Evolutionary conservation across 2,113 vertebrate genomes (phyloP), one percentile per base, ranked within the genome.

Genomic region (Cichladusa arquata): DNA sequence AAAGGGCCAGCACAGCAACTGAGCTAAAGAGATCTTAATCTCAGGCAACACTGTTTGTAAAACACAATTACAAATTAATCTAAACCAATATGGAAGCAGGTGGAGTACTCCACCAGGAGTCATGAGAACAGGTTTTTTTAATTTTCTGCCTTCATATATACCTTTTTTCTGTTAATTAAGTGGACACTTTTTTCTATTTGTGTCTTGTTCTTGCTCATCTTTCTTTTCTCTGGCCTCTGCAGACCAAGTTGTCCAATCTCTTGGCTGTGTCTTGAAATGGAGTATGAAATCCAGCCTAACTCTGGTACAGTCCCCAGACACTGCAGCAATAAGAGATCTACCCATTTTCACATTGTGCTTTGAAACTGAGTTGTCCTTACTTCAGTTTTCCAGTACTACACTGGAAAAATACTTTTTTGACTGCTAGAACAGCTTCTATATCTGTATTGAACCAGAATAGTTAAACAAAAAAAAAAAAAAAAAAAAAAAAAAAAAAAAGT

Each of bases 391-490:
- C 19, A 44, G 11, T 71, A 11, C 4, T 62, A 6, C 4, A 22
- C 18, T 9, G 7, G 24, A 34, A 53, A 34, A 42, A 12, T 7
- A 22, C 5, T 40, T 51, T 86, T 76, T 66, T 81, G 13, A 45
- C 20, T 38, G 3, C 10, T 64, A 34, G 14, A 66, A 29, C 4
- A 67, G 4, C 3, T 62, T 74, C 56, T 66, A 2, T 47, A 51
- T 47, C 9, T 18, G 10, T 38, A 3, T 65, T 47, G 62, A 76
- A 77, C 1, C 1, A 71, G 8, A 50, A 44, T 48, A 2, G 7
- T 38, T 0, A 13, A 25, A 54, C 15, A 13, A 25, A 50, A 25
- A 34, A 12, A 26, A 7, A 29, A n/a, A 6, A 12, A 0, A 1
- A 36, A 36, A 36, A 36, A 36, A 36, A 36, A 36, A 36, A 36